Evolutionary conservation across 2,113 vertebrate genomes (phyloP).

Genomic region (Benitochromis conjunctus): DNA sequence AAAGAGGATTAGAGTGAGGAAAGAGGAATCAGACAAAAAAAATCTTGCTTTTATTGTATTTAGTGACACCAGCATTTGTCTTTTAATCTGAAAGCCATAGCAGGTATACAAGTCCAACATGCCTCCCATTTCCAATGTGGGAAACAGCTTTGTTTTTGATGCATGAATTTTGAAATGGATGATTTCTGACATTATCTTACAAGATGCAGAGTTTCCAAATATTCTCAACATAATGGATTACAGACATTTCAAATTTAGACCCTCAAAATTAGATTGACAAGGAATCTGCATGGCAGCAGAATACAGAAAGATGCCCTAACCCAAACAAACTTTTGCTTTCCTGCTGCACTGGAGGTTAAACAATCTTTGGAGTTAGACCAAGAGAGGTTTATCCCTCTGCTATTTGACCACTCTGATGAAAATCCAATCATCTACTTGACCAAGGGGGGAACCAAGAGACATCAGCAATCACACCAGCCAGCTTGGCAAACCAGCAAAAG

Average conservation of each 20-base stretch:
- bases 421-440: slow-evolving; percentile 46
- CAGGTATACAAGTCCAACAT: not conserved
- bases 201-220: not conserved
- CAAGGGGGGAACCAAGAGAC: not conserved
- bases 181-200: not conserved
- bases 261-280: slow-evolving; percentile 21
- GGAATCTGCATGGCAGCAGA: slow-evolving; percentile 1
- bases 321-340: not conserved
- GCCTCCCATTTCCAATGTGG: not conserved
- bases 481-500: slow-evolving; percentile 24
- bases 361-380: not conserved
- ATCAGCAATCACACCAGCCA: not conserved
- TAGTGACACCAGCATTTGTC: not conserved
- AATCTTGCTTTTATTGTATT: not conserved
- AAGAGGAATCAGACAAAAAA: not conserved
- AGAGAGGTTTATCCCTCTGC: not conserved
- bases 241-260: not conserved
- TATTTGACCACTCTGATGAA: slow-evolving; percentile 21
- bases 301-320: not conserved
- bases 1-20: slow-evolving; percentile 1
- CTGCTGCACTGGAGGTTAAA: not conserved
- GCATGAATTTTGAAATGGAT: not conserved
- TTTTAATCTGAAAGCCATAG: not conserved
- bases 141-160: not conserved
- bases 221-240: not conserved